Percentiles rank a stretch among this genome's conserved stretches.
These are phyloP conservation scores for Hydrophis major DNA, from an alignment of 2,797 vertebrate genomes.

Conservation along the genomic window DNA sequence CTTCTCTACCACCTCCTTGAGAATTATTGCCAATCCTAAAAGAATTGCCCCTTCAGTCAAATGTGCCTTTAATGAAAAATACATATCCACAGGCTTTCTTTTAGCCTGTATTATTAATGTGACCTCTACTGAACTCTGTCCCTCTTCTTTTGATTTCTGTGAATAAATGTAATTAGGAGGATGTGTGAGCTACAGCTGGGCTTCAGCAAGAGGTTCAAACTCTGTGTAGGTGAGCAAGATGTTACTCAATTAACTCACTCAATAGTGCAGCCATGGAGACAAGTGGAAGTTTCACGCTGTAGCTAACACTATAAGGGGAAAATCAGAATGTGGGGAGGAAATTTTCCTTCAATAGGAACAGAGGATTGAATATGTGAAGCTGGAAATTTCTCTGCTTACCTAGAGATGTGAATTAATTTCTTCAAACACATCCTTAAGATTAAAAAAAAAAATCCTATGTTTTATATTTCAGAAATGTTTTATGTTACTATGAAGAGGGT, in stretches of 20 bases:
- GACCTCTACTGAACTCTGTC: slow-evolving; percentile 78
- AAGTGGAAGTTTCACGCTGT: slow-evolving; percentile 6
- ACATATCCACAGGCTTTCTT: slow-evolving; percentile 55
- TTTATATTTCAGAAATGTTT: slow-evolving; percentile 33
- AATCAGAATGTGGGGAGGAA: slow-evolving; percentile 12
- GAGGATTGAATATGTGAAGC: background rate
- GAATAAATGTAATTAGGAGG: slow-evolving; percentile 77
- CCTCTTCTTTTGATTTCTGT: slow-evolving; percentile 74
- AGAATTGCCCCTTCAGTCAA: slow-evolving; percentile 57
- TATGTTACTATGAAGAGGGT: background rate
- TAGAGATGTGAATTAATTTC: background rate
- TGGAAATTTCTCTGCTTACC: rapidly evolving
- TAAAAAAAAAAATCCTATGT: background rate
- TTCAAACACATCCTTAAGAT: slow-evolving; percentile 1
- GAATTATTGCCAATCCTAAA: slow-evolving; percentile 54
- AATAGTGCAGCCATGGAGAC: slow-evolving; percentile 44
- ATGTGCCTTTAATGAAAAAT: slow-evolving; percentile 63
- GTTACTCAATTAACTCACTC: slow-evolving; percentile 80
- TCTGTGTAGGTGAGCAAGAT: slow-evolving; percentile 64
- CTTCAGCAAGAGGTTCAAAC: slow-evolving; percentile 65
- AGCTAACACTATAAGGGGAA: slow-evolving; percentile 20
- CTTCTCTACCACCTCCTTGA: slow-evolving; percentile 44
- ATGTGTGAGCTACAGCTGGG: slow-evolving; percentile 49
- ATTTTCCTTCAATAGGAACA: background rate
- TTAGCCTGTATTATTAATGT: slow-evolving; percentile 65